Evolutionary conservation across 2,888 invertebrate genomes (phyloP), one percentile per base, ranked within the genome.

Genomic region (Hypomecis atomaria): DNA sequence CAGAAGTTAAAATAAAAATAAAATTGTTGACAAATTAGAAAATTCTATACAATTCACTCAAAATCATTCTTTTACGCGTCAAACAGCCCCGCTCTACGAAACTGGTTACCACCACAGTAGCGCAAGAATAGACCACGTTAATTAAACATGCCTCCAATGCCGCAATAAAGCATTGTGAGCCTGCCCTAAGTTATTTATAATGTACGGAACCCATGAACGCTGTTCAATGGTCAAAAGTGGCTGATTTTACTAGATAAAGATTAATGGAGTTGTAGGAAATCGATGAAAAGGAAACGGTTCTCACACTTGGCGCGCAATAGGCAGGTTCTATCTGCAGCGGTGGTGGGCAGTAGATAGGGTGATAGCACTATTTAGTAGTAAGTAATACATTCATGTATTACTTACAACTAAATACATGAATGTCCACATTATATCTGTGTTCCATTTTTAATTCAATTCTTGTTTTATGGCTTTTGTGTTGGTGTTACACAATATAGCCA

Each of bases 51-150:
- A 10, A 4, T 7, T 23, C 23, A 23, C 1, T 23, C 23, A 3
- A 40, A 40, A 40, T 40, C 40, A 40, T 10, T 40, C 8, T 11
- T 44, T 11, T n/a, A 6, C n/a, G 6, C 11, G 6, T 44, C 9
- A 44, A 44, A 44, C 11, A n/a, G 6, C 11, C 11, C 13, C n/a
- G 13, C n/a, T 11, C n/a, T 7, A 23, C 23, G 23, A 33, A 63
- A 63, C 63, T 44, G 55, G 59, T 57, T 57, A 33, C 57, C 53
- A 36, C 44, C 57, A 43, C 60, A 34, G 65, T 47, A 59, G 64
- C 64, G 34, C 48, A 10, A 52, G 60, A 65, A 65, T 60, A 65
- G 64, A 47, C 47, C 43, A 13, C 11, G 43, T 57, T 65, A 65
- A 65, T 65, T 65, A 65, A 59, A 60, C 65, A 11, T 4, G 49